A percentile compares a stretch with the other conserved stretches of the same genome.
These are phyloP conservation scores for Harpagoxenus sublaevis DNA, from an alignment of 2,888 invertebrate species.

Conservation along the genomic window DNA sequence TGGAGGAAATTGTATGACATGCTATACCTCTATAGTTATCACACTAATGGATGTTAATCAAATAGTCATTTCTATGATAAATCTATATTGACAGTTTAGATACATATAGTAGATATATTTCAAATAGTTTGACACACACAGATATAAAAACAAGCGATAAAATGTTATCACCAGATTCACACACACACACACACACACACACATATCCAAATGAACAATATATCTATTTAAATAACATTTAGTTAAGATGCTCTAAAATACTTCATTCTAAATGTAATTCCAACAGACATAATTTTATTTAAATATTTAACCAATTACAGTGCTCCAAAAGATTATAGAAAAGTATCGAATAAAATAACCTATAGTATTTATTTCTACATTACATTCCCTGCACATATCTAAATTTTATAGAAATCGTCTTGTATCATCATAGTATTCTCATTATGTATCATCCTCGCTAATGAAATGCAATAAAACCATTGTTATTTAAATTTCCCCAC, in stretches of 20 bases:
- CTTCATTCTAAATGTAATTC: neutral
- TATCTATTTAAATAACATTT: neutral
- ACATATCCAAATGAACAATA: neutral
- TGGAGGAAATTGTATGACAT: neutral
- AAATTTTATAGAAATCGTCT: slow-evolving; percentile 1
- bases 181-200: too few species aligned
- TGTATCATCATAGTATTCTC: neutral
- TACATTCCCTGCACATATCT: neutral
- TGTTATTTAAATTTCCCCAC: neutral
- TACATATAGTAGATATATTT: neutral
- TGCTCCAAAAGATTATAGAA: neutral
- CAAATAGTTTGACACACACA: neutral
- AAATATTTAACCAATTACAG: neutral
- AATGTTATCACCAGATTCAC: neutral
- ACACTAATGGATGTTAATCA: slow-evolving; percentile 2
- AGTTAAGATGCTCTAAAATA: neutral
- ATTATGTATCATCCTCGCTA: slow-evolving; percentile 14
- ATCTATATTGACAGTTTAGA: neutral
- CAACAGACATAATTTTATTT: neutral
- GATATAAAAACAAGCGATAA: neutral
- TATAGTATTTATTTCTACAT: neutral
- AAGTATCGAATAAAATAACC: neutral
- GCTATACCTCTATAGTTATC: neutral
- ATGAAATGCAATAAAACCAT: neutral
- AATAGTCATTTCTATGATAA: neutral